Conservation (phyloP, 2,113 vertebrate species). For the Antechinus stuartii region DNA sequence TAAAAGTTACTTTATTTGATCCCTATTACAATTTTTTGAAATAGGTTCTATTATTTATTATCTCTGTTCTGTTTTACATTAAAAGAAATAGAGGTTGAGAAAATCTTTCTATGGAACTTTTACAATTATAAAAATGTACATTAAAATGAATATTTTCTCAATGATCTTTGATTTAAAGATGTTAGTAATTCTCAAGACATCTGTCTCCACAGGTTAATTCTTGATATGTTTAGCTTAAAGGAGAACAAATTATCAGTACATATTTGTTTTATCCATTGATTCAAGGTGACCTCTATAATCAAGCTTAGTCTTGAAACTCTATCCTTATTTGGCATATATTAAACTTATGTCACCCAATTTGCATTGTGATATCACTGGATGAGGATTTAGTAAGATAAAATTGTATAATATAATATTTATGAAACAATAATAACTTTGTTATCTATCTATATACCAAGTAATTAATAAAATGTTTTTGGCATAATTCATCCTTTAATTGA, state of each 20-base stretch:
- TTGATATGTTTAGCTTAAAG: neutral
- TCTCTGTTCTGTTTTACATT: neutral
- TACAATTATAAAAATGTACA: neutral
- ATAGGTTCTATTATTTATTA: neutral
- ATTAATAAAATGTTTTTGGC: neutral
- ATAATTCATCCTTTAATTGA: neutral
- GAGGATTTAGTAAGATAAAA: neutral
- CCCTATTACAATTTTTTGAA: neutral
- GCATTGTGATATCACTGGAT: neutral
- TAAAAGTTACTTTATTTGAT: neutral
- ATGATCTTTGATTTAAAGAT: neutral
- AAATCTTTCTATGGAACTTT: neutral
- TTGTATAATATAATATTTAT: neutral
- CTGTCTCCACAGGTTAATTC: neutral
- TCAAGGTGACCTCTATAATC: neutral
- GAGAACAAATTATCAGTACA: neutral
- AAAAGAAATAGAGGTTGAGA: neutral
- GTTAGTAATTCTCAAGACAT: neutral
- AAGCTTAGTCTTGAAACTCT: neutral
- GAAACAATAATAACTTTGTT: neutral
- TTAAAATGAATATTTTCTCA: neutral
- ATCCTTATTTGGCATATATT: neutral
- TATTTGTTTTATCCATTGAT: neutral
- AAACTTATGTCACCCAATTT: neutral
- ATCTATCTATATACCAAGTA: neutral